Evolutionary conservation across 2,888 invertebrate species (phyloP), one percentile per base, ranked within the genome.

Genomic region (Operophtera brumata): DNA sequence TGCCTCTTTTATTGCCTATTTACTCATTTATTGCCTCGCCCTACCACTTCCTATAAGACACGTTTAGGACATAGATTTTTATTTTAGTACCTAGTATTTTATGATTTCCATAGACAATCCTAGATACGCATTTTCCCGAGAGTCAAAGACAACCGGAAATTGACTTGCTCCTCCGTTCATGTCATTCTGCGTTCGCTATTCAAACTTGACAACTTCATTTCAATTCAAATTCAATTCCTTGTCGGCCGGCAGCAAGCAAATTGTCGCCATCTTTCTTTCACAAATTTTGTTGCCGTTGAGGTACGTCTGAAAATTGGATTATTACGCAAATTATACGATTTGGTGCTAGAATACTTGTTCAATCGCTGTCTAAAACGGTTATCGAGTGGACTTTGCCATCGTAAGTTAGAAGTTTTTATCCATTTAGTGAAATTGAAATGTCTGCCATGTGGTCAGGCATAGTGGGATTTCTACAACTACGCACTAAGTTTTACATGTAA

Each of bases 251-350:
- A 32, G 41, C 32, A 42, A 32, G 41, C 32, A 42, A 65, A 64
- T 67, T 68, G 74, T 73, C 86, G 89, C 90, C 90, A 90, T 90
- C 83, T 90, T 89, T 82, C 85, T 88, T 87, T 84, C 82, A 72
- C 78, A 71, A 82, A 67, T 78, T 76, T 83, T 80, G 80, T 86
- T 84, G 84, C 83, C 84, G 73, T 69, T 66, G 76, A 86, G 90
- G 90, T 90, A 86, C 77, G 90, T 85, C 74, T 64, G 54, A 68
- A 69, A 69, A 75, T 71, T 59, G 46, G 64, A 67, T 61, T 74
- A 71, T 70, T 72, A 71, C 58, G 59, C 41, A 51, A 70, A 71
- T 58, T 73, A 71, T 56, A 54, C 56, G 40, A 54, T 61, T 61
- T 66, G 63, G 67, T 72, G 62, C 41, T 61, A 25, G 39, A 50